Evolutionary conservation across 2,113 vertebrate genomes (phyloP).

Genomic region (Malurus elegans): DNA sequence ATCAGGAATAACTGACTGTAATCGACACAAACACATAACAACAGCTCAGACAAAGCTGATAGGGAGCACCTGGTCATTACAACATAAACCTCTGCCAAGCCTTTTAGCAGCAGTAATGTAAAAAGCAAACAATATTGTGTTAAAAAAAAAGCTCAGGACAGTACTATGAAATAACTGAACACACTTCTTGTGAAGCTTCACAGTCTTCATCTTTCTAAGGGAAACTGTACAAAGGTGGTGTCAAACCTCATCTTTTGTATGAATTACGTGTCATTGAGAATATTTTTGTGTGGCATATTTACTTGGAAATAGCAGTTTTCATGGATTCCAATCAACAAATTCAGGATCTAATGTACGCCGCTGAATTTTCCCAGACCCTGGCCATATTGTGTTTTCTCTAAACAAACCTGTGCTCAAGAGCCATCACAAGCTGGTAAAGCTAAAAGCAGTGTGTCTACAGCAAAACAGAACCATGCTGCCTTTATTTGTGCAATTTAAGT

Average conservation of each 20-base stretch:
- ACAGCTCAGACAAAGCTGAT: neutral
- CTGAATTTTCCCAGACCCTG: neutral
- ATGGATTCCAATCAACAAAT: neutral
- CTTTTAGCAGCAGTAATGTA: neutral
- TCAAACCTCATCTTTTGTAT: neutral
- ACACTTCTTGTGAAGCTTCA: neutral
- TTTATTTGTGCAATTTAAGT: neutral
- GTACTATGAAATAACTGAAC: neutral
- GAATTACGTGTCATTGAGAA: neutral
- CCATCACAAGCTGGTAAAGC: neutral
- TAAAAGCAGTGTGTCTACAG: neutral
- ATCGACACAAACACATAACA: neutral
- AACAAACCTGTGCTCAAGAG: conserved; percentile 18
- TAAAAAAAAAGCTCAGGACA: neutral
- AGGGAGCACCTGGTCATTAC: neutral
- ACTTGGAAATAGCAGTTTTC: neutral
- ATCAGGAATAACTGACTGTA: neutral
- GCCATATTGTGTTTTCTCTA: conserved; percentile 35
- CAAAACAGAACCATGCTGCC: neutral
- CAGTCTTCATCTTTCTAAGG: neutral
- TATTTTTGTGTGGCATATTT: neutral
- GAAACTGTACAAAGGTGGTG: neutral
- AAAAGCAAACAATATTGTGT: neutral
- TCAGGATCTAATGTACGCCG: neutral
- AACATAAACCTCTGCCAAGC: neutral